Evolutionary conservation across 2,888 invertebrate species (phyloP), one percentile per base, ranked within the genome.

Genomic region (Choristoneura rosaceana): DNA sequence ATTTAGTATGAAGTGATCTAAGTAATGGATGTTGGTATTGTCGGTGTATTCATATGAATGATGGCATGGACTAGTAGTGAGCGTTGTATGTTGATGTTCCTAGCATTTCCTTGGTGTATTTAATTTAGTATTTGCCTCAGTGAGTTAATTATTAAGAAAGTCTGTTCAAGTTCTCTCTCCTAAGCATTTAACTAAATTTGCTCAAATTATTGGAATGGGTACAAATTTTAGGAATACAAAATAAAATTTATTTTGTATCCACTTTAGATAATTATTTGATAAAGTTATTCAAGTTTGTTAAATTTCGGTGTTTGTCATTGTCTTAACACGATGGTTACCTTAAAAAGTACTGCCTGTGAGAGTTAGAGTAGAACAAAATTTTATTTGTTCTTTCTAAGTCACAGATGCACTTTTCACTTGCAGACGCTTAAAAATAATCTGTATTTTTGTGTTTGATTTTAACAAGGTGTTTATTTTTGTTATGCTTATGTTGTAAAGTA

Each of bases 331-430:
- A 86, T 86, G 83, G 90, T 91, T 91, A 91, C 89, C 88, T 81
- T 80, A 70, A 82, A 25, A 70, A 82, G 74, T 80, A 85, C 81
- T 82, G 81, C 78, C 74, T 75, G 80, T 81, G 80, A 85, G 80
- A 58, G 84, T 85, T 81, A 52, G 79, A 85, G 84, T 76, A 81
- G 86, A 88, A 89, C 87, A 90, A 89, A 84, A 84, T 80, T 66
- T 82, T 84, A 84, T 84, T 84, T 84, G 82, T 88, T 83, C 84
- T 81, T 77, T 85, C 87, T 90, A 89, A 90, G 90, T 91, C 89
- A 89, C 90, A 87, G 80, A 82, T 81, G 84, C 67, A 68, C 67
- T 58, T 71, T 63, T 43, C 45, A 63, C 47, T 45, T 33, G 33
- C 69, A 52, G 69, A 59, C 73, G 60, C 63, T 69, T 65, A 55